Evolutionary conservation across 2,113 vertebrate species (phyloP).

Genomic region (Zapornia atra): DNA sequence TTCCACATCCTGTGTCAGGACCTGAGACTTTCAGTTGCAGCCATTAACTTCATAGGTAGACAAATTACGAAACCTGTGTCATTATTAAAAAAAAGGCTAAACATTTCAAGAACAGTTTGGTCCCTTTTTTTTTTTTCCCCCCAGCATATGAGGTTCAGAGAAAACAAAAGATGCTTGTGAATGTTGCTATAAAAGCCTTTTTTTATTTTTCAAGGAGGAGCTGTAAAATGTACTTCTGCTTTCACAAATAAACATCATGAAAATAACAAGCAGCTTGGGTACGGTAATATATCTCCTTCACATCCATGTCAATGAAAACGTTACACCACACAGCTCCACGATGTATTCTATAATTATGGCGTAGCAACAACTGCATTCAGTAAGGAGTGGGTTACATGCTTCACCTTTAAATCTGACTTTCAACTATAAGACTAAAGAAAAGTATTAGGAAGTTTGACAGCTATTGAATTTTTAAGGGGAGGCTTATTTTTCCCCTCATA

Average conservation of each 20-base stretch:
- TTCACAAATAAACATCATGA: background rate
- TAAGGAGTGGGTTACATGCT: background rate
- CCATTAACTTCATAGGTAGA: background rate
- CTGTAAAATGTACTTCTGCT: background rate
- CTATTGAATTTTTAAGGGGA: background rate
- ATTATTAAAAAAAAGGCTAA: background rate
- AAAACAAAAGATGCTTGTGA: background rate
- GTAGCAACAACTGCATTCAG: background rate
- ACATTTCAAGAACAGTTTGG: background rate
- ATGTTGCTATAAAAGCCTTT: background rate
- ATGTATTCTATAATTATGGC: background rate
- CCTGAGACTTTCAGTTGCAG: background rate
- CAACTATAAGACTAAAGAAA: background rate
- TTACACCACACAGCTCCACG: background rate
- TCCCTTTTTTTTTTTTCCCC: background rate
- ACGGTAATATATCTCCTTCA: background rate
- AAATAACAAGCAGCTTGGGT: background rate
- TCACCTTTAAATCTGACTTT: constrained; percentile 8
- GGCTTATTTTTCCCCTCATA: background rate
- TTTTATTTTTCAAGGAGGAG: background rate
- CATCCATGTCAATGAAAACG: background rate
- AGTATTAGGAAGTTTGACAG: background rate
- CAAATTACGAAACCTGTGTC: background rate
- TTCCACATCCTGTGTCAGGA: background rate
- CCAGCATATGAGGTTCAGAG: background rate